phyloP scores from a whole-genome alignment of 1,140 invertebrate genomes.

The Bicyclus anynana region DNA sequence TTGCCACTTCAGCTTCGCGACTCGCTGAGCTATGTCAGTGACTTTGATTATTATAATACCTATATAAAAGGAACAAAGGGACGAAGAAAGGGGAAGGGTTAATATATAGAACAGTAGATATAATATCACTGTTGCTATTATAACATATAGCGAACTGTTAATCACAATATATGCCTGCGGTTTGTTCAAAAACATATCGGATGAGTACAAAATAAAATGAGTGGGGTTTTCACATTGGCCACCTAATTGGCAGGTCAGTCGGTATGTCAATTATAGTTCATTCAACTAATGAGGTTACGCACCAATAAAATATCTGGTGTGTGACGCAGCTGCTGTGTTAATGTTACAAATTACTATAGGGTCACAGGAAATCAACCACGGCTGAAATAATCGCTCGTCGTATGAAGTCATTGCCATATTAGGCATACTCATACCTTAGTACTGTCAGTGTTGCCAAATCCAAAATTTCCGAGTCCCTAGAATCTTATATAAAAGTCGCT shows the following conservation, averaged over 20 bases:
- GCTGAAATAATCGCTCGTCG: constrained; percentile 14
- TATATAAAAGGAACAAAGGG: too few relatives aligned
- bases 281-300: constrained; percentile 71
- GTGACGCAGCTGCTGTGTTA: constrained; percentile 36
- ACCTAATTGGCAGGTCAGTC: constrained; percentile 72
- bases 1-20: too few relatives aligned
- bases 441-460: too few relatives aligned
- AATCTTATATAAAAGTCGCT: too few relatives aligned
- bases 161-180: background rate
- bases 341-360: constrained; percentile 28
- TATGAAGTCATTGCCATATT: background rate
- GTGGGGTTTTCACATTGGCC: constrained; percentile 8
- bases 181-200: background rate
- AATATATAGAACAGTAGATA: too few relatives aligned
- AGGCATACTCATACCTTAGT: too few relatives aligned
- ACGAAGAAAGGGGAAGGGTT: too few relatives aligned
- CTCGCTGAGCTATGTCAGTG: too few relatives aligned
- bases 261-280: constrained; percentile 71
- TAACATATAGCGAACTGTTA: background rate
- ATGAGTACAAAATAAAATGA: constrained; percentile 9
- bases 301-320: constrained; percentile 57
- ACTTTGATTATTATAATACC: too few relatives aligned
- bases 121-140: too few relatives aligned
- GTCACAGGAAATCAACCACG: constrained; percentile 19
- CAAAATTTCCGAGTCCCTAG: too few relatives aligned